Base-by-base conservation (phyloP, 2,113 vertebrate species). In the Dromas ardeola region DNA sequence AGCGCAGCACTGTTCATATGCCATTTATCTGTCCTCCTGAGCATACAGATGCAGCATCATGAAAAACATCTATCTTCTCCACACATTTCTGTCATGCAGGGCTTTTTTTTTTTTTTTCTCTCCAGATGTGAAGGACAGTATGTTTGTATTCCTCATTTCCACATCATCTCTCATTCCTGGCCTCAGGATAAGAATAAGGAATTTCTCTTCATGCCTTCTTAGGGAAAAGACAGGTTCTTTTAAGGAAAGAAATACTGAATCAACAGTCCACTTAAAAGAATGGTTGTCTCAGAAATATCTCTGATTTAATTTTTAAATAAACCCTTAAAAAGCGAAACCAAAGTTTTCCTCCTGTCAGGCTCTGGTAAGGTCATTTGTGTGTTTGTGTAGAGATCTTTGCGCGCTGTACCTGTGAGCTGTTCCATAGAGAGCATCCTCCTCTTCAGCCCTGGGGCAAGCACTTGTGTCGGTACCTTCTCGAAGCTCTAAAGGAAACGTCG, bases 301-400 rank as follows among this genome's bases (percentile, higher is more conserved):
- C 55, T 86, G 32, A 88, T 55, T 71, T 97, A 94, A 96, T 96
- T 96, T 73, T 91, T 94, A 95, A 96, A 53, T 56, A 80, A 67
- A 47, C 26, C 29, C 83, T 80, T 66, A 70, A 94, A 97, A 95
- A 97, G 53, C 90, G 59, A 98, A 98, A 97, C 98, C 97, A 98
- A 98, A 98, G 98, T 96, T 97, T 96, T 93, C 62, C 52, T 97
- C 52, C 81, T 83, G 81, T 82, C 69, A 83, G 86, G 83, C 66
- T 87, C 85, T 91, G 42, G 58, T 94, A 59, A 86, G 80, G 59
- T 79, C 36, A 43, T 81, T 49, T 81, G 36, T 93, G 32, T 83
- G 59, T 90, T 65, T 88, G 69, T 85, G 36, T 93, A 30, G 18
- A 45, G 52, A 38, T 29, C 63, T 67, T 61, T 58, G 45, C 81